Evolutionary conservation across 2,797 vertebrate species (phyloP).

Genomic region (Sarcophilus harrisii): DNA sequence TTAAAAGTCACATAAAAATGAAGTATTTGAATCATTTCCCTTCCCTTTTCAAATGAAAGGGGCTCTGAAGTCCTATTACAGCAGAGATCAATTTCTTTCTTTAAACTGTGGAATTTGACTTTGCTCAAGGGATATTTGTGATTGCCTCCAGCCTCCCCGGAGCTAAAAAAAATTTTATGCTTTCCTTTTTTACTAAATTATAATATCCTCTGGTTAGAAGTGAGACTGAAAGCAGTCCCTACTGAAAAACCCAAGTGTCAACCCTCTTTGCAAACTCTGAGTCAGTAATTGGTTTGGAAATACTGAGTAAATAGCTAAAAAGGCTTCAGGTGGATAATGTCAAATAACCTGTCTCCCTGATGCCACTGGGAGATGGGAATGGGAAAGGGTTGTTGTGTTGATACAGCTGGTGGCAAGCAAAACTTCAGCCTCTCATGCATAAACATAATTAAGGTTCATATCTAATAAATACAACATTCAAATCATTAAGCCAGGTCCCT

Average conservation of each 20-base stretch:
- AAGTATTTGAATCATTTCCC: background rate
- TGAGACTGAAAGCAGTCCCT: conserved; percentile 81
- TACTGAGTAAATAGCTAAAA: conserved; percentile 81
- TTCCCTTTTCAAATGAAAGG: conserved; percentile 76
- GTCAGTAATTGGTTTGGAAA: conserved; percentile 84
- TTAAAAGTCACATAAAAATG: conserved; percentile 26
- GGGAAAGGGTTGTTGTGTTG: conserved; percentile 47
- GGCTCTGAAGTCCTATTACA: conserved; percentile 83
- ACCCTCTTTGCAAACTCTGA: conserved; percentile 80
- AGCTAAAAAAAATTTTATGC: conserved; percentile 82
- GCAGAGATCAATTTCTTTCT: conserved; percentile 77
- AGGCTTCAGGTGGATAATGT: conserved; percentile 71
- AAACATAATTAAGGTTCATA: conserved; percentile 69
- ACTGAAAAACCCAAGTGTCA: conserved; percentile 79
- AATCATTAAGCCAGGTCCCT: background rate
- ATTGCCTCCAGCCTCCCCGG: conserved; percentile 83
- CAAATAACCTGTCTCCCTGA: conserved; percentile 49
- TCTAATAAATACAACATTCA: background rate
- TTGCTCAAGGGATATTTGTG: conserved; percentile 83
- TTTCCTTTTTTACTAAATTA: conserved; percentile 85
- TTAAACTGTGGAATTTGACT: conserved; percentile 82
- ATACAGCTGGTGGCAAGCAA: conserved; percentile 47
- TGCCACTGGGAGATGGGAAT: conserved; percentile 6
- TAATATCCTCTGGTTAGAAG: conserved; percentile 82
- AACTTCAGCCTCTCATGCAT: conserved; percentile 58